Conservation (phyloP, 2,113 vertebrate genomes). For the Syngnathoides biaculeatus region DNA sequence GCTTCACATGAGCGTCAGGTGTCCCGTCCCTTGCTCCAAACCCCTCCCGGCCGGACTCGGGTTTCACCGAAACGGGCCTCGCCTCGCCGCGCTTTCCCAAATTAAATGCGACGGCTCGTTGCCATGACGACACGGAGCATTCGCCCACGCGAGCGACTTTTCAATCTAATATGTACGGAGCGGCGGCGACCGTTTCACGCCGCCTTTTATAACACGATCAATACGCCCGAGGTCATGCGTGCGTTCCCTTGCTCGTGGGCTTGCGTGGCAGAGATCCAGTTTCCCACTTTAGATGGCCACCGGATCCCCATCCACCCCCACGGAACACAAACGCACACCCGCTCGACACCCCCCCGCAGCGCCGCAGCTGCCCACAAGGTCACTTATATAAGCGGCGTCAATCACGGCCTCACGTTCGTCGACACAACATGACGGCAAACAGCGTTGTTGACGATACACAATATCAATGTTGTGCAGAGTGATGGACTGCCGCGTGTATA, state of each 20-base stretch:
- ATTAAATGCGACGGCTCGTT: conserved; percentile 21
- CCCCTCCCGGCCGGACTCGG: conserved; percentile 38
- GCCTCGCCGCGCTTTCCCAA: conserved; percentile 42
- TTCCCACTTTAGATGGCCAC: conserved; percentile 71
- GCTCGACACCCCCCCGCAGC: background rate
- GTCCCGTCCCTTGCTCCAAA: conserved; percentile 35
- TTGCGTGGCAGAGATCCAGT: conserved; percentile 40
- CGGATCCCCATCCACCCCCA: conserved; percentile 26
- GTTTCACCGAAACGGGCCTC: conserved; percentile 53
- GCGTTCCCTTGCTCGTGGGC: conserved; percentile 8
- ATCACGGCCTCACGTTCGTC: conserved; percentile 15
- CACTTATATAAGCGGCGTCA: conserved; percentile 62
- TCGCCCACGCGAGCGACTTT: background rate
- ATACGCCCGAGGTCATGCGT: conserved; percentile 26
- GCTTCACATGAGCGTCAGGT: background rate
- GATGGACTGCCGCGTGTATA: too few relatives aligned
- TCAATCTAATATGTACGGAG: background rate
- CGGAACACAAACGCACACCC: conserved; percentile 1
- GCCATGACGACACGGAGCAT: background rate
- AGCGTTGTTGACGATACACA: background rate
- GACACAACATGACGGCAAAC: background rate
- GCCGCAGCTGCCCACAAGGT: conserved; percentile 33
- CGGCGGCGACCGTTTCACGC: background rate
- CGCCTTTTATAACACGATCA: background rate
- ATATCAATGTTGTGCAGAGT: too few relatives aligned